Evolutionary conservation across 2,113 vertebrate species (phyloP).

Genomic region (Lipophrys pholis): DNA sequence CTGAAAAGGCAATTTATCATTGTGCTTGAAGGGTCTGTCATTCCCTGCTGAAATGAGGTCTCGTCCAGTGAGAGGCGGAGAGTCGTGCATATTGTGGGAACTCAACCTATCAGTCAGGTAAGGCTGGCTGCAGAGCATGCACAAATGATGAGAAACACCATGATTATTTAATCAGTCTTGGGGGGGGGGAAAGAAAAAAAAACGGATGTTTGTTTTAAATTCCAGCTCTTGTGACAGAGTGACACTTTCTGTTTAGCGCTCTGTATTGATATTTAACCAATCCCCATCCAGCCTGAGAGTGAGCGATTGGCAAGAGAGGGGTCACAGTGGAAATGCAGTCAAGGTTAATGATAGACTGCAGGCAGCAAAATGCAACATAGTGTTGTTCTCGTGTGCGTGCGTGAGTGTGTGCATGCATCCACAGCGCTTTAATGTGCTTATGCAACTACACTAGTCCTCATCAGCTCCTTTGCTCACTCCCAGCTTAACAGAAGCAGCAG

Average conservation of each 20-base stretch:
- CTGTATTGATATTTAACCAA: conserved; percentile 48
- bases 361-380: conserved; percentile 57
- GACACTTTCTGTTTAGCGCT: conserved; percentile 17
- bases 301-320: conserved; percentile 29
- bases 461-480: conserved; percentile 41
- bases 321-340: conserved; percentile 73
- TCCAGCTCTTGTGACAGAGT: conserved; percentile 23
- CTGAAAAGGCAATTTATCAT: conserved; percentile 8
- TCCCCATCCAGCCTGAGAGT: conserved; percentile 43
- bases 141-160: background rate
- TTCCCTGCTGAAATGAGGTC: background rate
- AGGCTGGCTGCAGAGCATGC: background rate
- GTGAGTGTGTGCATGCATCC: conserved; percentile 27
- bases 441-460: conserved; percentile 65
- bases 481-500: conserved; percentile 36
- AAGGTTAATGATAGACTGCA: conserved; percentile 78
- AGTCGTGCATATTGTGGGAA: background rate
- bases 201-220: too few relatives aligned
- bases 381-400: conserved; percentile 8
- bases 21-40: background rate
- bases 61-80: background rate
- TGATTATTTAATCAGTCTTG: background rate
- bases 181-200: too few relatives aligned
- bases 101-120: background rate
- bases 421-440: conserved; percentile 62